These are phyloP conservation scores for Leptothorax acervorum DNA, from an alignment of 2,888 invertebrate genomes.

Conservation along the genomic window DNA sequence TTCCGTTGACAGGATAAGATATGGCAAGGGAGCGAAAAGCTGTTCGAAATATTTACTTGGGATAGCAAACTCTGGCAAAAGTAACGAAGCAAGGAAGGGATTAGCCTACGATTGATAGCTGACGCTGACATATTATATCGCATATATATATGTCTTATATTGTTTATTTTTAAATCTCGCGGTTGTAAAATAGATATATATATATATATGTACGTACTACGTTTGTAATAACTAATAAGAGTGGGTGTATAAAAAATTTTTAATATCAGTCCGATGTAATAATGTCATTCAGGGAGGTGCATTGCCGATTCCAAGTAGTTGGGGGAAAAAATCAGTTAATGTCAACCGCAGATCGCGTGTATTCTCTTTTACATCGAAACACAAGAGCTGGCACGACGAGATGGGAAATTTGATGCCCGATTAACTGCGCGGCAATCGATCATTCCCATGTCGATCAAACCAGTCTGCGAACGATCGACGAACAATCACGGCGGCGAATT, in stretches of 20 bases:
- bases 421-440: constrained; percentile 61
- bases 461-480: constrained; percentile 54
- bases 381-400: constrained; percentile 27
- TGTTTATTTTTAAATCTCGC: background rate
- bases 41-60: constrained; percentile 33
- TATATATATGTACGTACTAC: no score
- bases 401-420: constrained; percentile 63
- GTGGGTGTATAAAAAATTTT: background rate
- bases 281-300: constrained; percentile 18
- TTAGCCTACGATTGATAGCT: constrained; percentile 15
- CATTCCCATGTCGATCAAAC: constrained; percentile 59
- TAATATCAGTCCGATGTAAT: background rate
- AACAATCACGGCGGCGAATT: constrained; percentile 53
- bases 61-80: constrained; percentile 26
- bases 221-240: background rate
- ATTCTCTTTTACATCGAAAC: constrained; percentile 51
- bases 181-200: background rate
- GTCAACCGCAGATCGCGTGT: constrained; percentile 43
- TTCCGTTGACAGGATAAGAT: background rate
- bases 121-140: background rate
- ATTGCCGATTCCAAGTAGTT: background rate
- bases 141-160: background rate
- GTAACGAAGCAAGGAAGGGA: constrained; percentile 17
- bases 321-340: constrained; percentile 46
- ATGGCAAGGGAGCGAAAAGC: background rate